Conservation (phyloP, 2,797 vertebrate species). For the Buphagus erythrorhynchus region DNA sequence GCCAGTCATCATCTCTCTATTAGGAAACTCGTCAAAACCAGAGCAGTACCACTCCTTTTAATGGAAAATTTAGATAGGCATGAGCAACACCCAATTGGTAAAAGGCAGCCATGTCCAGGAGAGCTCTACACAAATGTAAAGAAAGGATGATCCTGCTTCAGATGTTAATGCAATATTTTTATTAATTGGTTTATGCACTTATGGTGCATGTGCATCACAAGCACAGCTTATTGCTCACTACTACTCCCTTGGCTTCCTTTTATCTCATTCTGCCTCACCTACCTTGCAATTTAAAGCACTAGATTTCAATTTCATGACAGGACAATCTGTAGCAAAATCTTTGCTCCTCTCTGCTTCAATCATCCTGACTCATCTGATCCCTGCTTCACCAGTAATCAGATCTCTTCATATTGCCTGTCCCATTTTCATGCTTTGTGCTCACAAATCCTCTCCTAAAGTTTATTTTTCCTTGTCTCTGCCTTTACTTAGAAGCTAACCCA, state of each 20-base stretch:
- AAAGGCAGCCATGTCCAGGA: not conserved
- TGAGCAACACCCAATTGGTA: not conserved
- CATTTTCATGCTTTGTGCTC: not conserved
- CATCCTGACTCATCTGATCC: not conserved
- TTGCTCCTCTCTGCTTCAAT: constrained; percentile 31
- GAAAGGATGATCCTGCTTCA: not conserved
- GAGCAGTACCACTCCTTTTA: not conserved
- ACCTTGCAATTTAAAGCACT: constrained; percentile 25
- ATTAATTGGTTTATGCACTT: constrained; percentile 33
- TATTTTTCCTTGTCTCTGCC: not conserved
- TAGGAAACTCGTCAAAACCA: constrained; percentile 25
- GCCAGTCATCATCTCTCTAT: constrained; percentile 23
- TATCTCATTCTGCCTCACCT: not conserved
- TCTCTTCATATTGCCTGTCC: not conserved
- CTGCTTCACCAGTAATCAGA: not conserved
- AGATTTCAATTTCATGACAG: constrained; percentile 41
- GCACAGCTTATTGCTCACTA: constrained; percentile 24
- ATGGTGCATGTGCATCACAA: not conserved
- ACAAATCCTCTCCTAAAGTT: not conserved
- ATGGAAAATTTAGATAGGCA: not conserved
- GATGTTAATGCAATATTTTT: not conserved
- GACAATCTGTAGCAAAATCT: constrained; percentile 44
- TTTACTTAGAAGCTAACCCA: not conserved
- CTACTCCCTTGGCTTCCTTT: constrained; percentile 43
- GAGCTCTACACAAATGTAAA: not conserved